phyloP scores from a whole-genome alignment of 2,888 invertebrate species.

The Gastrophysa polygoni region DNA sequence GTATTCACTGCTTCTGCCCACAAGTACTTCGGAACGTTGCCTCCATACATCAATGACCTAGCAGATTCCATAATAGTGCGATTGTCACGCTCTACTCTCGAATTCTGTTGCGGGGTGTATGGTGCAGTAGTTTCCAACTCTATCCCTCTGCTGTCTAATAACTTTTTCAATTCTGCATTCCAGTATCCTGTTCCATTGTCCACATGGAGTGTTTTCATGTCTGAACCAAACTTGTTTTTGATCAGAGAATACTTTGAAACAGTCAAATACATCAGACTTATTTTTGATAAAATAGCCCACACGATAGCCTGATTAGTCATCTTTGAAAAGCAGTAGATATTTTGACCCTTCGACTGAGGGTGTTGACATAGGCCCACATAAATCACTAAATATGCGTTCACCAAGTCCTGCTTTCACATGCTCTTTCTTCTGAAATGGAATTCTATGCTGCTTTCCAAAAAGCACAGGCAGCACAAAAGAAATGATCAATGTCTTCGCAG shows the following conservation, averaged over 20 bases:
- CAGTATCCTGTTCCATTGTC: conserved; percentile 19
- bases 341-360: conserved; percentile 24
- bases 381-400: conserved; percentile 23
- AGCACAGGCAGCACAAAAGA: neutral
- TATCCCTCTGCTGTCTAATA: conserved; percentile 33
- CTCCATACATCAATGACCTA: conserved; percentile 45
- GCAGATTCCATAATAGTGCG: conserved; percentile 38
- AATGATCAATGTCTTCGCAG: neutral
- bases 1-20: conserved; percentile 53
- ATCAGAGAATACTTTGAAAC: conserved; percentile 24
- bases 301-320: conserved; percentile 26
- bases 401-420: conserved; percentile 18
- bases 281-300: conserved; percentile 28
- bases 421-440: neutral
- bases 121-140: conserved; percentile 36
- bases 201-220: neutral
- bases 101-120: conserved; percentile 45
- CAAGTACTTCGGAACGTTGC: conserved; percentile 40
- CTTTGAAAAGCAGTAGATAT: conserved; percentile 32
- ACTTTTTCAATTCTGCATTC: conserved; percentile 12
- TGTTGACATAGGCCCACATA: conserved; percentile 18
- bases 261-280: conserved; percentile 21
- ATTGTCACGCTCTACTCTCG: conserved; percentile 43
- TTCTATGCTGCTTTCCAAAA: conserved; percentile 1
- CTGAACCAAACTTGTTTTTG: conserved; percentile 25